A percentile compares a stretch with the other conserved stretches of the same genome.
phyloP scores from a whole-genome alignment of 2,797 vertebrate species.

The Avahi laniger region DNA sequence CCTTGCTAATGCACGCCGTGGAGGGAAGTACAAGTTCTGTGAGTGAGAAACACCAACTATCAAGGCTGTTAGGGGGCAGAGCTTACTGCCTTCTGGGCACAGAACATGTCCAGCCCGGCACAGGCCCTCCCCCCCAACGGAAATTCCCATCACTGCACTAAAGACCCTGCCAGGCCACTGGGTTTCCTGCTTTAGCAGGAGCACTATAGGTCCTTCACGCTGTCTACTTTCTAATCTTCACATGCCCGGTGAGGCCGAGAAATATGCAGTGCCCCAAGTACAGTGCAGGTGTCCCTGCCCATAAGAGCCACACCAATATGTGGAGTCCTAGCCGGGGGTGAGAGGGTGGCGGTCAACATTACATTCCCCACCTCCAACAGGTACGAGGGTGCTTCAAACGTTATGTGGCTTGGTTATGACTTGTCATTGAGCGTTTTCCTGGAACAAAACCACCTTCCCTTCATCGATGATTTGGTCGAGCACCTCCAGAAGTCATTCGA shows the following conservation, averaged over 20 bases:
- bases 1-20: not conserved
- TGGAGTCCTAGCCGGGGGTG: not conserved
- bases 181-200: not conserved
- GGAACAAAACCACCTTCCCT: not conserved
- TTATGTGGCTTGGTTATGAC: not conserved
- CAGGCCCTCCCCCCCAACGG: not conserved
- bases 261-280: not conserved
- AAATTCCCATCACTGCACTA: not conserved
- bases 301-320: not conserved
- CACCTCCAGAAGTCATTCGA: not conserved
- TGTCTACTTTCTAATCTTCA: not conserved
- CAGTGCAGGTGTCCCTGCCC: not conserved
- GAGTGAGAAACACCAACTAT: not conserved
- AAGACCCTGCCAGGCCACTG: not conserved
- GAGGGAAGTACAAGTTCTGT: constrained; percentile 10
- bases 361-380: not conserved
- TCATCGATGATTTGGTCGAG: not conserved
- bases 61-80: not conserved
- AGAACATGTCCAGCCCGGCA: not conserved
- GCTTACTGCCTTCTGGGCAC: not conserved
- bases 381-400: not conserved
- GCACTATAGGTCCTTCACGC: not conserved
- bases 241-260: not conserved
- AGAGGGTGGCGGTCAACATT: not conserved
- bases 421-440: not conserved